Evolutionary conservation across 2,888 invertebrate species (phyloP).

Genomic region (Eutolmus rufibarbis): DNA sequence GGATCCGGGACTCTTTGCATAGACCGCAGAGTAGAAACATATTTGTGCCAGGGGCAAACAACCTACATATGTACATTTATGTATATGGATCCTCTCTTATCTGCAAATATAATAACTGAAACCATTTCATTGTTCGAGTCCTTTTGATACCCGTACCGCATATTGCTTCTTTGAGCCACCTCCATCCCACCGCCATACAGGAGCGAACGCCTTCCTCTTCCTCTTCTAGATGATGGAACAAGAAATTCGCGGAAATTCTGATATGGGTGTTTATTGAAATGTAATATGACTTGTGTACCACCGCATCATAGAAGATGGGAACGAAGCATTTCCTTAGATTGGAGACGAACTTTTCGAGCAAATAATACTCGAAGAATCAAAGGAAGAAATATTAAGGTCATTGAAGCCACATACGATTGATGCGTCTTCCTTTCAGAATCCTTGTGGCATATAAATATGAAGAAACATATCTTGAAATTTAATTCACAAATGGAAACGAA

Average conservation of each 20-base stretch:
- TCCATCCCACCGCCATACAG: background rate
- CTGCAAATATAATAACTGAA: background rate
- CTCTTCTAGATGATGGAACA: background rate
- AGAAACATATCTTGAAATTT: background rate
- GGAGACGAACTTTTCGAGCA: background rate
- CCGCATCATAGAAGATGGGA: background rate
- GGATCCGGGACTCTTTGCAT: background rate
- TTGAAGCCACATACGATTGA: background rate
- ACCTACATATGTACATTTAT: no score
- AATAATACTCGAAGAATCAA: background rate
- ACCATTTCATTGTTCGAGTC: background rate
- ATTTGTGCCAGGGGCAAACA: background rate
- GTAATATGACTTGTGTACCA: background rate
- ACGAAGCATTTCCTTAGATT: background rate
- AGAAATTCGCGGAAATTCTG: background rate
- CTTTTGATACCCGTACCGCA: background rate
- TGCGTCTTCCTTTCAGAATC: background rate
- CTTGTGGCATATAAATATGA: background rate
- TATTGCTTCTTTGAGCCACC: background rate
- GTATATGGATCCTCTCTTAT: background rate
- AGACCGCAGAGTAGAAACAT: background rate
- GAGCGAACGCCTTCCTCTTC: background rate
- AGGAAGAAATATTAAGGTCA: background rate
- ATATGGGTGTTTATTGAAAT: background rate
- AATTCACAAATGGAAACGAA: background rate